These are phyloP conservation scores for Sebastiscus albofasciatus DNA, from an alignment of 2,797 vertebrate genomes.

Conservation along the genomic window DNA sequence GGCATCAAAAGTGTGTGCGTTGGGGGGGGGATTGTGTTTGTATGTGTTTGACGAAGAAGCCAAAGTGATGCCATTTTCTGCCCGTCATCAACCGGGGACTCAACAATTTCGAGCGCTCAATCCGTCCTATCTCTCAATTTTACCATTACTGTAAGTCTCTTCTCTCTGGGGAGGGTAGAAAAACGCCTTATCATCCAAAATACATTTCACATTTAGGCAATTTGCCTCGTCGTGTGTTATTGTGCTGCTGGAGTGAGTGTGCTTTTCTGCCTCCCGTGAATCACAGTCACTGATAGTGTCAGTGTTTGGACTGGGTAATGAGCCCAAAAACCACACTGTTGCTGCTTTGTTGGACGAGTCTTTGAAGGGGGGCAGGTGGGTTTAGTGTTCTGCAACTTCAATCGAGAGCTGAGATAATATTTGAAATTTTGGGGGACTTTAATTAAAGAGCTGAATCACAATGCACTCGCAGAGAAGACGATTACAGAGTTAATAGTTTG, in stretches of 20 bases:
- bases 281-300: slow-evolving; percentile 41
- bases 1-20: slow-evolving; percentile 44
- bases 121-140: slow-evolving; percentile 69
- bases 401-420: slow-evolving; percentile 39
- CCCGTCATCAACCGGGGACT: slow-evolving; percentile 67
- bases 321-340: slow-evolving; percentile 19
- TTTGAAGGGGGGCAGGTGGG: slow-evolving; percentile 28
- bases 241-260: slow-evolving; percentile 30
- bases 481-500: slow-evolving; percentile 9
- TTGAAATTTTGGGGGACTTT: slow-evolving; percentile 28
- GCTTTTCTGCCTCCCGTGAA: slow-evolving; percentile 37
- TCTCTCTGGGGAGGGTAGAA: slow-evolving; percentile 46
- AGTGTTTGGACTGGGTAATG: slow-evolving; percentile 46
- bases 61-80: slow-evolving; percentile 74
- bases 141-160: slow-evolving; percentile 62
- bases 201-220: slow-evolving; percentile 68
- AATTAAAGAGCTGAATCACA: slow-evolving; percentile 32
- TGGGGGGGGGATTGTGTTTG: slow-evolving; percentile 35
- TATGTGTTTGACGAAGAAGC: slow-evolving; percentile 66
- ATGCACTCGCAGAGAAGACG: background rate
- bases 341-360: slow-evolving; percentile 24
- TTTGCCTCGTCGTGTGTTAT: slow-evolving; percentile 63
- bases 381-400: slow-evolving; percentile 24
- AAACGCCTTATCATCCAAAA: slow-evolving; percentile 68
- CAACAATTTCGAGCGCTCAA: slow-evolving; percentile 61